A percentile compares a stretch with the other conserved stretches of the same genome.
Conservation (phyloP, 2,888 invertebrate genomes). For the Xiphydria camelus region DNA sequence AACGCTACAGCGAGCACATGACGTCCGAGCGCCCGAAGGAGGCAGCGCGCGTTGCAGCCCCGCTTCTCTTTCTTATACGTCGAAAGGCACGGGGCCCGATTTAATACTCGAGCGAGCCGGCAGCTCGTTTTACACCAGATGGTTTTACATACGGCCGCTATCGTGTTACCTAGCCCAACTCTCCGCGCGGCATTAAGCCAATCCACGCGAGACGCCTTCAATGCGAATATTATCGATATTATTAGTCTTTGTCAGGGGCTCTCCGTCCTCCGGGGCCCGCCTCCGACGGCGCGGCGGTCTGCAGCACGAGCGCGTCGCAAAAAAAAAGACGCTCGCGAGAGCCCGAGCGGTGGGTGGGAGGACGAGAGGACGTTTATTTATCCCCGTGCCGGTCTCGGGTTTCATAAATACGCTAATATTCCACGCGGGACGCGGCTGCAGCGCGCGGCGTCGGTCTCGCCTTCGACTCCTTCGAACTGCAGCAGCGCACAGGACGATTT, state of each 20-base stretch:
- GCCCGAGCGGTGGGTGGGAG: background rate
- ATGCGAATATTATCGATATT: conserved; percentile 43
- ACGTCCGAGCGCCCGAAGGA: too few species aligned
- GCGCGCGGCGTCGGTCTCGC: too few species aligned
- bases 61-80: too few species aligned
- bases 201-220: conserved; percentile 33
- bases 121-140: conserved; percentile 58
- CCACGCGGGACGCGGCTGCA: too few species aligned
- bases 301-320: too few species aligned
- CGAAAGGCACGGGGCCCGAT: conserved; percentile 48
- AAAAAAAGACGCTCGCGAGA: too few species aligned
- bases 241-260: conserved; percentile 39
- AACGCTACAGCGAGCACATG: too few species aligned
- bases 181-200: conserved; percentile 25
- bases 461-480: too few species aligned
- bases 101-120: conserved; percentile 55
- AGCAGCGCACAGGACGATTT: too few species aligned
- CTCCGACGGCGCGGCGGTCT: background rate
- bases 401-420: conserved; percentile 38
- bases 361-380: conserved; percentile 8
- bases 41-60: too few species aligned
- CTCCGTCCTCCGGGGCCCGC: too few species aligned
- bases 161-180: conserved; percentile 48
- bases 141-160: conserved; percentile 54
- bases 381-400: conserved; percentile 20